These are phyloP conservation scores for Hydrozoanthus tunicans DNA, from an alignment of 64 coral and sea anemone species.

Conservation along the genomic window DNA sequence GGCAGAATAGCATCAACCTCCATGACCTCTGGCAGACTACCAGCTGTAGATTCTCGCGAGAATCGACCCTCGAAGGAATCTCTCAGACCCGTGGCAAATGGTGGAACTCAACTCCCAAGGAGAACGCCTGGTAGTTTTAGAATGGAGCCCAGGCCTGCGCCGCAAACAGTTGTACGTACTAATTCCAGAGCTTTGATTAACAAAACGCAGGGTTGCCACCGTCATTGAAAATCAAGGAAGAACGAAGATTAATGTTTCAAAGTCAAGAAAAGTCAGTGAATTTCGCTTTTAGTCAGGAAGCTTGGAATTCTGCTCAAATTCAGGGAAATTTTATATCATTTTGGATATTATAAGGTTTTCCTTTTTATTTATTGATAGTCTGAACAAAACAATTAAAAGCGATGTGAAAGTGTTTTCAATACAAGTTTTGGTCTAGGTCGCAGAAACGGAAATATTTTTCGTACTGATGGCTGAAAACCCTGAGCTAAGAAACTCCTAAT, in stretches of 20 bases:
- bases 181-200: not conserved
- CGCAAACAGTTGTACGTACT: not conserved
- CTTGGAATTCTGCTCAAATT: too few relatives aligned
- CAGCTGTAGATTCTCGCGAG: not conserved
- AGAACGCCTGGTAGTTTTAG: conserved; percentile 51
- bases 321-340: too few relatives aligned
- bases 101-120: conserved; percentile 47
- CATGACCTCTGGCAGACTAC: not conserved
- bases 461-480: too few relatives aligned
- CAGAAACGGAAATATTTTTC: too few relatives aligned
- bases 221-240: not conserved
- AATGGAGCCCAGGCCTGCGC: conserved; percentile 25
- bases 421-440: too few relatives aligned
- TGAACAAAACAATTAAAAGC: too few relatives aligned
- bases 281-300: too few relatives aligned
- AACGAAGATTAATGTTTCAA: not conserved
- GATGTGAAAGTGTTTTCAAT: too few relatives aligned
- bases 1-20: not conserved
- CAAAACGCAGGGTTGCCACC: not conserved
- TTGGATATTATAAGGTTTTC: too few relatives aligned
- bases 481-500: too few relatives aligned
- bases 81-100: not conserved
- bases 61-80: not conserved
- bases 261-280: too few relatives aligned
- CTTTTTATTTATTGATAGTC: too few relatives aligned